Evolutionary conservation across 2,797 vertebrate species (phyloP).

Genomic region (Cynopterus sphinx): DNA sequence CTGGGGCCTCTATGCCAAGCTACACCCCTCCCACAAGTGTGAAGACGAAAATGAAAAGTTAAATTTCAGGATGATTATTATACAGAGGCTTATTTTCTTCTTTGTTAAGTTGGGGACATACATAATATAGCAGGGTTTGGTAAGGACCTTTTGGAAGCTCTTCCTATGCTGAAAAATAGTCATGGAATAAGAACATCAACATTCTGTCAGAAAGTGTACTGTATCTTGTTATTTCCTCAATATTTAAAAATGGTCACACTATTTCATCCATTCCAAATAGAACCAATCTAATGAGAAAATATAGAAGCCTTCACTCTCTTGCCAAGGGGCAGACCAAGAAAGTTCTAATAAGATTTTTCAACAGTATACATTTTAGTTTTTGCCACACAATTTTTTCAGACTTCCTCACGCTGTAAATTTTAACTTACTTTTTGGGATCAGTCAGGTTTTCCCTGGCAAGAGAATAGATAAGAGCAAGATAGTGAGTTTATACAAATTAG

Average conservation of each 20-base stretch:
- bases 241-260: not conserved
- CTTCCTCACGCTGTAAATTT: not conserved
- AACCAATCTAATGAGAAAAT: conserved; percentile 30
- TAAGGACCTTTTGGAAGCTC: not conserved
- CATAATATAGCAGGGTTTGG: not conserved
- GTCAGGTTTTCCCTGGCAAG: not conserved
- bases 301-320: not conserved
- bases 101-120: not conserved
- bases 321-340: not conserved
- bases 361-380: not conserved
- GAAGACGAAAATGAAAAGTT: not conserved
- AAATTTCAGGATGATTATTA: not conserved
- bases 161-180: not conserved
- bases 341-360: not conserved
- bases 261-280: not conserved
- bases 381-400: not conserved
- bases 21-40: not conserved
- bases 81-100: not conserved
- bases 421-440: not conserved
- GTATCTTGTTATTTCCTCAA: not conserved
- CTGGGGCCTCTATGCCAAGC: not conserved
- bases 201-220: not conserved
- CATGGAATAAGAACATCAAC: not conserved
- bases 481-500: conserved; percentile 40
- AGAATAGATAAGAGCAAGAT: not conserved